Base-by-base conservation (phyloP, 1,140 invertebrate species). In the Hermetia illucens region DNA sequence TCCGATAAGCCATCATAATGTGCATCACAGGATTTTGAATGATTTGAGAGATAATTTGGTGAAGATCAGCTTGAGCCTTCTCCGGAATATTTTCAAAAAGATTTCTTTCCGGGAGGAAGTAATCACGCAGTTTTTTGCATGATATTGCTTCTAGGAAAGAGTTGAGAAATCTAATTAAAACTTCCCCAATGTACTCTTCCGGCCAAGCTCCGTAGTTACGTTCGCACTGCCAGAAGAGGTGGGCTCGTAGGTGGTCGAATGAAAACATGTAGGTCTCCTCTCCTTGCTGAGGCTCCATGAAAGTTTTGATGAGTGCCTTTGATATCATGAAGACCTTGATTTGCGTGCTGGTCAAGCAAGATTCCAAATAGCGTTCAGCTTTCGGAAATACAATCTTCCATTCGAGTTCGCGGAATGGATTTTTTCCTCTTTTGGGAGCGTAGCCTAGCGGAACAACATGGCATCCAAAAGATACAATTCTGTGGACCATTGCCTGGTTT, bases 191-290 rank as follows among this genome's bases (percentile, higher is more conserved):
- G 24, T 72, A 61, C 52, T 77, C 70, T 44, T 82, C 75, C 0
- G 74, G 66, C 80, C 79, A 85, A 32, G 66, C 71, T 3, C 66
- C 65, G 45, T 69, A 71, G 42, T 76, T 70, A 19, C 71, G 70
- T 52, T 87, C 82, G 42, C 79, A 77, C 55, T 82, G 67, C 77
- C 77, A 82, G 51, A 82, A 84, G n/a, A 87, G 52, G 48, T 78
- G 72, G 37, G 75, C 77, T 38, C 77, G 70, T n/a, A 86, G 68
- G 50, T 86, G 82, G 38, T 74, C 69, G 0, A 50, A 51, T 45
- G 40, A 10, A 44, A 47, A 34, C 49, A 44, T 53, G 33, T 48
- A 42, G 0, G 47, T 36, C 30, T 46, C 47, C 36, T 44, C 36
- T 9, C 43, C 45, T 31, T 48, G 49, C n/a, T 41, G 17, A 9